A percentile compares a stretch with the other conserved stretches of the same genome.
Evolutionary conservation across 2,888 invertebrate genomes (phyloP).

Genomic region (Selenia dentaria): DNA sequence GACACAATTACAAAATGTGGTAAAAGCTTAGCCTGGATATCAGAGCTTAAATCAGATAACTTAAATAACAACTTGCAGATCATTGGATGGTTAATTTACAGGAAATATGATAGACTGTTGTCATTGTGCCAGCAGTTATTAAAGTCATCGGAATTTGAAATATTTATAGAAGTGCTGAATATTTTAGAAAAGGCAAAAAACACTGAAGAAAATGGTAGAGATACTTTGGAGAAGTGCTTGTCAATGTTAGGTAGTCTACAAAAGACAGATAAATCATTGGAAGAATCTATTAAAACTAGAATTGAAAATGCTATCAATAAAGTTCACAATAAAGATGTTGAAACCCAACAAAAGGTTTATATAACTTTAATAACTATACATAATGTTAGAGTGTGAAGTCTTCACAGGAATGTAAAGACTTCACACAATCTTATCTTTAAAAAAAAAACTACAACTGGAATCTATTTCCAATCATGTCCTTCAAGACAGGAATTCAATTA

Average conservation of each 20-base stretch:
- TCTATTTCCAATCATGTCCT: no score
- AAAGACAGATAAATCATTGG: constrained; percentile 53
- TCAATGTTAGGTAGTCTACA: constrained; percentile 43
- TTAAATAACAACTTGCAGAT: constrained; percentile 85
- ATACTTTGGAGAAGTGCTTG: constrained; percentile 49
- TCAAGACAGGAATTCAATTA: no score
- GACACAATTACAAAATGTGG: constrained; percentile 90
- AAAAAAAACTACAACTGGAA: no score
- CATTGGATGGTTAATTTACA: constrained; percentile 87
- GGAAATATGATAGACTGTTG: constrained; percentile 85
- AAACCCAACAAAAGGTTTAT: constrained; percentile 79
- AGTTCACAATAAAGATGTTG: constrained; percentile 84
- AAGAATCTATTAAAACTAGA: constrained; percentile 72
- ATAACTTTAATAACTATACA: no score
- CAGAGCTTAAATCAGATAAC: constrained; percentile 72
- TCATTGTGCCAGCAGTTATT: constrained; percentile 48
- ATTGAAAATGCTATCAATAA: constrained; percentile 83
- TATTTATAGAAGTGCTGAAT: constrained; percentile 59
- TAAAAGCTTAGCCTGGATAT: constrained; percentile 90
- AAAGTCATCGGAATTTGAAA: constrained; percentile 49
- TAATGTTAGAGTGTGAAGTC: no score
- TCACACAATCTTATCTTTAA: no score
- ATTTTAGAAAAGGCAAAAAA: constrained; percentile 50
- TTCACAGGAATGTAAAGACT: no score
- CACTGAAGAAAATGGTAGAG: constrained; percentile 44